These are phyloP conservation scores for Sphenopsis melanotis DNA, from an alignment of 2,797 vertebrate genomes.

Conservation along the genomic window DNA sequence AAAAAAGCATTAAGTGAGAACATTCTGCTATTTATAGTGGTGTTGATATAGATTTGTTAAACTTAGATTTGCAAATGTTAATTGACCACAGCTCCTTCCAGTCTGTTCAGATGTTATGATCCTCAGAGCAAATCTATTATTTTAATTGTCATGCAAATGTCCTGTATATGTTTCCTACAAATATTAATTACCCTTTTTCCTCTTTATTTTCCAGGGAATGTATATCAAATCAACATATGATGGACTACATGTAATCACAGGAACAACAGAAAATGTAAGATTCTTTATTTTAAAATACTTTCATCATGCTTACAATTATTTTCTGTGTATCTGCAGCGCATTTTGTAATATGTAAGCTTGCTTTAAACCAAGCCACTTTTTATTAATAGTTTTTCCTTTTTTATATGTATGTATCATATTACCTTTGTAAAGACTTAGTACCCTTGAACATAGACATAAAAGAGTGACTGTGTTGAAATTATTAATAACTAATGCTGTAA, in stretches of 20 bases:
- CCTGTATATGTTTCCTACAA: not conserved
- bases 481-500: not conserved
- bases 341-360: not conserved
- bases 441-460: not conserved
- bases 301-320: not conserved
- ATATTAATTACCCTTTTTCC: not conserved
- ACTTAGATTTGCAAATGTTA: not conserved
- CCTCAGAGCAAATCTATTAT: not conserved
- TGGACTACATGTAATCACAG: slow-evolving; percentile 87
- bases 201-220: slow-evolving; percentile 78
- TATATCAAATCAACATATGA: slow-evolving; percentile 92
- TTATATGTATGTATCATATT: not conserved
- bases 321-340: not conserved
- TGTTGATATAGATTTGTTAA: not conserved
- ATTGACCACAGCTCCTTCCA: not conserved
- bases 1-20: not conserved
- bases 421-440: not conserved
- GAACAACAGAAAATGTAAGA: slow-evolving; percentile 90
- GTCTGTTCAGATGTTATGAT: not conserved
- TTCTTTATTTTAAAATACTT: not conserved
- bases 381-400: not conserved
- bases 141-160: not conserved
- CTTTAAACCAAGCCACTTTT: not conserved
- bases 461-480: not conserved
- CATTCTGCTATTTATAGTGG: not conserved